Evolutionary conservation across 2,888 invertebrate genomes (phyloP).

Genomic region (Galerucella nymphaeae): DNA sequence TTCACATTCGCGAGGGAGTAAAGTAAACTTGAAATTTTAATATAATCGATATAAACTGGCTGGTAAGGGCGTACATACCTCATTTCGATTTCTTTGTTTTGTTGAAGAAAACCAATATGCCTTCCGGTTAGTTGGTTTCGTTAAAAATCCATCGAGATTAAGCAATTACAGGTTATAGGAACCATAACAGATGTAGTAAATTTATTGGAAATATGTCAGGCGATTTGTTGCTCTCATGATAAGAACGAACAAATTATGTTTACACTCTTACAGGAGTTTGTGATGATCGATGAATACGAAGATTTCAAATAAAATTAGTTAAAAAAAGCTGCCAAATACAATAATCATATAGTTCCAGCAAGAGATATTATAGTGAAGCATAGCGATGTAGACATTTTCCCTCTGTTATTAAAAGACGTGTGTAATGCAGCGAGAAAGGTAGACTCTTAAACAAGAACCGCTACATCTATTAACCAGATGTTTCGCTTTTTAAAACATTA

Average conservation of each 20-base stretch:
- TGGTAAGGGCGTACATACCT: conserved; percentile 27
- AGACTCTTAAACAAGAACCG: no score
- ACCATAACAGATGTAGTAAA: conserved; percentile 16
- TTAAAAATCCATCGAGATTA: conserved; percentile 31
- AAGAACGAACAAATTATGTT: conserved; percentile 26
- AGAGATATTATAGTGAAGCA: no score
- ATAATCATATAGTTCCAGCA: no score
- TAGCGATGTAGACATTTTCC: no score
- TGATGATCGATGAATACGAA: background rate
- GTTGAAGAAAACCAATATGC: conserved; percentile 43
- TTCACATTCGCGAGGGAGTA: conserved; percentile 38
- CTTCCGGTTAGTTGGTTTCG: conserved; percentile 28
- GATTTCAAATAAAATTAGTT: no score
- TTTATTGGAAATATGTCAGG: conserved; percentile 33
- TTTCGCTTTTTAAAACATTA: no score
- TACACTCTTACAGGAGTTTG: background rate
- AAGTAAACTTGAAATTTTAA: conserved; percentile 57
- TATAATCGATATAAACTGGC: conserved; percentile 56
- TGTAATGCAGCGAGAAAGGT: no score
- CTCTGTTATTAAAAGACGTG: no score
- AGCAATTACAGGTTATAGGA: conserved; percentile 36
- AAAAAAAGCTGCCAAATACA: no score
- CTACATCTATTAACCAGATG: no score
- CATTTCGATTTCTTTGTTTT: conserved; percentile 26
- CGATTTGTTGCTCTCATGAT: conserved; percentile 25